A percentile compares a stretch with the other conserved stretches of the same genome.
Evolutionary conservation across 2,888 invertebrate species (phyloP).

Genomic region (Xestia sexstrigata): DNA sequence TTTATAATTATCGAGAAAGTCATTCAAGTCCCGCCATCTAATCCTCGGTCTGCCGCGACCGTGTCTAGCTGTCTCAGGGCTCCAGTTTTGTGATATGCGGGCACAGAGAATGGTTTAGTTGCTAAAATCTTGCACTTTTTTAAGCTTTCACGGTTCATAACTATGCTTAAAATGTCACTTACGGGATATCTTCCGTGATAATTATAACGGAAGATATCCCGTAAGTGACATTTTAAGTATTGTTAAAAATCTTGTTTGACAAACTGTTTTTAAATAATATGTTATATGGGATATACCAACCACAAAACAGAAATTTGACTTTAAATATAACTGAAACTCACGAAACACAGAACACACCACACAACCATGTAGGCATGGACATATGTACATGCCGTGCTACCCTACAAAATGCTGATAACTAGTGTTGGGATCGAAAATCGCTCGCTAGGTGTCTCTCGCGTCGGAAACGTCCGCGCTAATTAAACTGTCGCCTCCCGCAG

Average conservation of each 20-base stretch:
- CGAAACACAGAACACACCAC: too few species aligned
- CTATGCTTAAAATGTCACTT: too few species aligned
- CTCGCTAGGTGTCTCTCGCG: conserved; percentile 29
- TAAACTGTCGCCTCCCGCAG: conserved; percentile 71
- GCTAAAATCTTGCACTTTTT: too few species aligned
- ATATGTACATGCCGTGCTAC: background rate
- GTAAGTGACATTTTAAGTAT: too few species aligned
- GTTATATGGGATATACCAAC: background rate
- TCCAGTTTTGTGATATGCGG: too few species aligned
- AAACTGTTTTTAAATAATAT: background rate
- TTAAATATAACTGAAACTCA: background rate
- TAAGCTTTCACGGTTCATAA: too few species aligned
- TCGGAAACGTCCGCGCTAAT: conserved; percentile 59
- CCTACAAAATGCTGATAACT: conserved; percentile 19
- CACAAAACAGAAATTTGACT: background rate
- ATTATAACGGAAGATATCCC: too few species aligned
- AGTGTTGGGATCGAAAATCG: conserved; percentile 36
- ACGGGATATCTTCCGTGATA: too few species aligned
- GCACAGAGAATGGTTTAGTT: background rate
- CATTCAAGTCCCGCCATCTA: too few species aligned
- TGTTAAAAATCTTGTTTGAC: background rate
- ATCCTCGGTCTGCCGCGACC: too few species aligned
- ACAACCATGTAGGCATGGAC: background rate
- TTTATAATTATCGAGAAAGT: too few species aligned
- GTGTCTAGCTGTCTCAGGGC: too few species aligned